phyloP scores from a whole-genome alignment of 2,113 vertebrate species.

The Mirza zaza region DNA sequence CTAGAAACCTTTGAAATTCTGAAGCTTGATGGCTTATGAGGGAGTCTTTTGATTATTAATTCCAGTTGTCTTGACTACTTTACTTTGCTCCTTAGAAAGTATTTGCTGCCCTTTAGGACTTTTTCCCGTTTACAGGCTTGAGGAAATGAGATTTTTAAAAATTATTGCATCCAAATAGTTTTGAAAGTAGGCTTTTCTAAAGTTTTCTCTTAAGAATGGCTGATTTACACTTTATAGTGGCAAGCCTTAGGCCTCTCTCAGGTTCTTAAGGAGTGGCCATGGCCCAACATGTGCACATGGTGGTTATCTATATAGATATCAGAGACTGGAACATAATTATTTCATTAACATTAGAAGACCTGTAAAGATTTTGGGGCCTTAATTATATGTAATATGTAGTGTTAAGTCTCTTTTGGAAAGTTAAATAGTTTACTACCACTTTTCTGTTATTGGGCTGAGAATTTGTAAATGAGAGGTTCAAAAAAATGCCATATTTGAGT shows the following conservation, averaged over 20 bases:
- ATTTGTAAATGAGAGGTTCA: neutral
- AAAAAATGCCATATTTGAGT: neutral
- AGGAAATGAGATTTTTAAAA: neutral
- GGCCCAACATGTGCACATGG: neutral
- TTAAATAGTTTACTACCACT: neutral
- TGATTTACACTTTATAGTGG: neutral
- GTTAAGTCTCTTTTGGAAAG: neutral
- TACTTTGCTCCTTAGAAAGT: neutral
- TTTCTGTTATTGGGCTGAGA: neutral
- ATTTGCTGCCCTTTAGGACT: neutral
- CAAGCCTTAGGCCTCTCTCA: neutral
- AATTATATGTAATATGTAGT: neutral
- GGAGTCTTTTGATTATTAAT: neutral
- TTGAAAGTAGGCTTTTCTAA: neutral
- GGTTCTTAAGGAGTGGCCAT: neutral
- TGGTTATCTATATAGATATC: neutral
- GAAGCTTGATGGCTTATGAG: neutral
- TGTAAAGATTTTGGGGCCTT: neutral
- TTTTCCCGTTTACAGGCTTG: neutral
- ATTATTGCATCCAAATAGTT: neutral
- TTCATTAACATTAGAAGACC: neutral
- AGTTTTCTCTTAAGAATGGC: neutral
- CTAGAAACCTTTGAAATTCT: neutral
- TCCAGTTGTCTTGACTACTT: neutral
- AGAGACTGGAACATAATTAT: neutral